Percentiles rank a stretch among this genome's conserved stretches.
phyloP scores from a whole-genome alignment of 2,113 vertebrate genomes.

The Pollachius pollachius region DNA sequence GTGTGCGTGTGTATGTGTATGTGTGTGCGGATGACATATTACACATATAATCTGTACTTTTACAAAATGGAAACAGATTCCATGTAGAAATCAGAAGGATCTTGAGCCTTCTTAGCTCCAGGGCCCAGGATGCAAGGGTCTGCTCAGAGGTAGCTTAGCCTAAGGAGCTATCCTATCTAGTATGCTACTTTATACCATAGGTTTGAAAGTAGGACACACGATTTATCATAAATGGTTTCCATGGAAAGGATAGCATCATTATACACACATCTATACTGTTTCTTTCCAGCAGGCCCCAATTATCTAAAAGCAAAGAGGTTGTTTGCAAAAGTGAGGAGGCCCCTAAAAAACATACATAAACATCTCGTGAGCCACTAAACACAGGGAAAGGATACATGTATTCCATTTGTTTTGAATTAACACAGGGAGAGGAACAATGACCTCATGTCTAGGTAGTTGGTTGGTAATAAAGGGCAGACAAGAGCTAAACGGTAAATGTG shows the following conservation, averaged over 20 bases:
- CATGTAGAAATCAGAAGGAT: background rate
- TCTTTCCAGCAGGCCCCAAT: conserved; percentile 50
- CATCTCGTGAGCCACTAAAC: conserved; percentile 35
- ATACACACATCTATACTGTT: conserved; percentile 33
- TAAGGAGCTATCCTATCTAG: no score
- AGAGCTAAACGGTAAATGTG: background rate
- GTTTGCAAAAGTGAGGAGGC: conserved; percentile 16
- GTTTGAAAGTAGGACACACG: background rate
- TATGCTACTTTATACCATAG: conserved; percentile 3
- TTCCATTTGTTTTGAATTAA: conserved; percentile 57
- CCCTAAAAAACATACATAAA: conserved; percentile 47
- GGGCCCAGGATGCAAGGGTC: conserved; percentile 11
- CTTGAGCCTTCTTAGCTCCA: background rate
- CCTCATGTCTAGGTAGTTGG: conserved; percentile 34
- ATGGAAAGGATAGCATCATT: conserved; percentile 65
- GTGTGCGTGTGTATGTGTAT: background rate
- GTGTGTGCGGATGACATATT: background rate
- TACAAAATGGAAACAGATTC: conserved; percentile 5
- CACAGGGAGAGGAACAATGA: conserved; percentile 45
- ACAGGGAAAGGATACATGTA: conserved; percentile 15
- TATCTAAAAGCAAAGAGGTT: conserved; percentile 40
- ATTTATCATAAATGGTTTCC: conserved; percentile 47
- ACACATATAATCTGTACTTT: no score
- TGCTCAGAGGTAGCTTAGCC: no score
- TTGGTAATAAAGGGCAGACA: conserved; percentile 1